Base-by-base conservation (phyloP, 2,113 vertebrate species). In the Paramormyrops kingsleyae region DNA sequence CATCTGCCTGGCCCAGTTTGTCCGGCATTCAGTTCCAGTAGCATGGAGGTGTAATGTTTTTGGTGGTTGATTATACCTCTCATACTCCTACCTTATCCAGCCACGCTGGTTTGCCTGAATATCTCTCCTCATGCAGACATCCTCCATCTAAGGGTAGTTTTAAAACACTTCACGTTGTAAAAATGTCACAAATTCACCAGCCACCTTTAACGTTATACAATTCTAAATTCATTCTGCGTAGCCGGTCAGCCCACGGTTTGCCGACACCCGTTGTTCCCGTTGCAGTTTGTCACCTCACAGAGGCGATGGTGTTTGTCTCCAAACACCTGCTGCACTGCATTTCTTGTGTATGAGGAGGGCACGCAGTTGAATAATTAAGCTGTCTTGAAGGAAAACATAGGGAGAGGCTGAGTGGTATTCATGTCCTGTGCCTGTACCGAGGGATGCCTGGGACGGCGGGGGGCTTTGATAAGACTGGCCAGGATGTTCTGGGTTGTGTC, bases 401-500 rank as follows among this genome's bases (percentile, higher is more conserved):
- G 62, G 9, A 31, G 62, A 70, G n/a, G 27, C 62, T 70, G 35
- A 42, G 35, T 42, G 83, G 7, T n/a, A 47, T 84, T 84, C 50
- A 87, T 27, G 5, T 31, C 49, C 24, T 9, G n/a, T 15, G 12
- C 50, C 85, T n/a, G 42, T 19, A 27, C 49, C 8, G 2, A 8
- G n/a, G 49, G 6, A 53, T 85, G 89, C 24, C 62, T 31, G 89
- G 74, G 89, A 53, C 7, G 90, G 90, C 89, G 95, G 95, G 95
- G 94, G 94, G 94, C 91, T 91, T 93, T 92, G 95, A 96, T 96
- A 95, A 94, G 87, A 89, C 95, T 93, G 92, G 93, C 93, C 89
- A 90, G 91, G 91, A 90, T 91, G 92, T 77, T 94, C 94, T 95
- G 95, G 27, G 49, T 92, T 92, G 77, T 74, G 90, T 95, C 95